phyloP scores from a whole-genome alignment of 2,888 invertebrate species.

The Nemapogon koenigi region DNA sequence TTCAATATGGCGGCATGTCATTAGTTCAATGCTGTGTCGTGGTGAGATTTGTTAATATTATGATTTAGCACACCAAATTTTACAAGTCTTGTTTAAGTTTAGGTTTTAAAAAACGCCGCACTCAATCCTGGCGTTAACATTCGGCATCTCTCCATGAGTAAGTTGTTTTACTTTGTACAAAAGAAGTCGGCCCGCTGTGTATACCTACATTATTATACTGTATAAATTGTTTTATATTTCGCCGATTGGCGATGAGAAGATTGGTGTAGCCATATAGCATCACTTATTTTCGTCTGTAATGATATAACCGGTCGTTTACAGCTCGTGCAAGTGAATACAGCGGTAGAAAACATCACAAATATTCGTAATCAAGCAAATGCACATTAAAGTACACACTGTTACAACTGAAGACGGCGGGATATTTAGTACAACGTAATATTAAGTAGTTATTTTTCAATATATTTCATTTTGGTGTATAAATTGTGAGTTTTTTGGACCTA shows the following conservation, averaged over 20 bases:
- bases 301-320: neutral
- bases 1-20: conserved; percentile 96
- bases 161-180: no score
- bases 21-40: conserved; percentile 97
- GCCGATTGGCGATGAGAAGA: no score
- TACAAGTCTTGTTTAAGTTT: neutral
- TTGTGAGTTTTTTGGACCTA: conserved; percentile 32
- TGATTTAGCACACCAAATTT: neutral
- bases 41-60: conserved; percentile 70
- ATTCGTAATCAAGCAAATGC: conserved; percentile 37
- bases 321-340: conserved; percentile 7
- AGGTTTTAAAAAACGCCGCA: neutral
- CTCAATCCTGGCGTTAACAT: no score
- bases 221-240: no score
- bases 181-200: conserved; percentile 5
- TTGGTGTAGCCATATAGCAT: no score
- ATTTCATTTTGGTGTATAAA: conserved; percentile 43
- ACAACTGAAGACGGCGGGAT: conserved; percentile 91
- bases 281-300: neutral
- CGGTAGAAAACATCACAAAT: neutral
- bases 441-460: conserved; percentile 59
- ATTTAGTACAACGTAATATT: conserved; percentile 56
- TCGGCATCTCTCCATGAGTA: no score
- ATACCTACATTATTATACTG: no score
- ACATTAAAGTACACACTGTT: conserved; percentile 74